Evolutionary conservation across 2,113 vertebrate species (phyloP).

Genomic region (Urocitellus parryii): DNA sequence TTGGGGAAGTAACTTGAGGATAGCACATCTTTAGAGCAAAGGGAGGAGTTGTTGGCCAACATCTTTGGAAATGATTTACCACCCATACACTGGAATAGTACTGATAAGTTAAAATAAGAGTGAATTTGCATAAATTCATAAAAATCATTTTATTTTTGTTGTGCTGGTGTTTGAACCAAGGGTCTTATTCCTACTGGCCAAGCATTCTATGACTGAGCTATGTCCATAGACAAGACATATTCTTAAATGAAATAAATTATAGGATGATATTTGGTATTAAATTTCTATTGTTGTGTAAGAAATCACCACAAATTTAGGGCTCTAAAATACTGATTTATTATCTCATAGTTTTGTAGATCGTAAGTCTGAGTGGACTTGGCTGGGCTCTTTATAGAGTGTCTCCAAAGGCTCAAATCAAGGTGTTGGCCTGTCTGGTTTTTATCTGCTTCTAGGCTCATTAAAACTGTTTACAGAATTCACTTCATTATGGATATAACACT

Average conservation of each 20-base stretch:
- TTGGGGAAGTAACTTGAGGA: background rate
- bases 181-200: too few species aligned
- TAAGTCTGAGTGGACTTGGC: background rate
- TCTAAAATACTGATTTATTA: background rate
- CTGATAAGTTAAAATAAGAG: background rate
- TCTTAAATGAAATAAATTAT: background rate
- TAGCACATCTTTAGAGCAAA: background rate
- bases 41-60: background rate
- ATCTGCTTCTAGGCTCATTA: background rate
- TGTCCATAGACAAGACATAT: background rate
- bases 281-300: background rate
- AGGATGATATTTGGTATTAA: background rate
- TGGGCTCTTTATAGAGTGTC: background rate
- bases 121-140: constrained; percentile 21
- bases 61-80: background rate
- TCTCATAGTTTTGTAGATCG: background rate
- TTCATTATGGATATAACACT: background rate
- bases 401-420: background rate
- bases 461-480: background rate
- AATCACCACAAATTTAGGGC: background rate
- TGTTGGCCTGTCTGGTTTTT: background rate
- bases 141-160: background rate
- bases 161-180: background rate
- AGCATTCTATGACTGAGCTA: background rate
- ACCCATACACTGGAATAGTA: background rate